phyloP scores from a whole-genome alignment of 2,888 invertebrate genomes.

The Galerucella pusilla region DNA sequence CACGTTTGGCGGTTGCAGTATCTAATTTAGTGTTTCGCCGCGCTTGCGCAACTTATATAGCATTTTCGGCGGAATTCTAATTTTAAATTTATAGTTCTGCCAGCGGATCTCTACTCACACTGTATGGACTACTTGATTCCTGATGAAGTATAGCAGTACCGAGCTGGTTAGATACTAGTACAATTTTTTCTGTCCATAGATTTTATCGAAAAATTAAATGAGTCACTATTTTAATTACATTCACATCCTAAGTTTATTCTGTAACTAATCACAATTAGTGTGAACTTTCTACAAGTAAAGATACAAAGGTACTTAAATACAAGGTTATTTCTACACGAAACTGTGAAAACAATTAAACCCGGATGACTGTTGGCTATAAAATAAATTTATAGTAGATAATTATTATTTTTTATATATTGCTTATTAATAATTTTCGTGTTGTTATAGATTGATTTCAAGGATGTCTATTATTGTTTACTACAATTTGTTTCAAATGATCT shows the following conservation, averaged over 20 bases:
- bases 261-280: neutral
- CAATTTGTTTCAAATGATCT: neutral
- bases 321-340: neutral
- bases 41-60: no score
- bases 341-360: neutral
- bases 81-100: no score
- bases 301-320: slow-evolving; percentile 1
- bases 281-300: neutral
- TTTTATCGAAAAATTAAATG: neutral
- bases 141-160: no score
- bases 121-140: no score
- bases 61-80: no score
- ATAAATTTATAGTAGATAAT: neutral
- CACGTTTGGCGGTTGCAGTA: no score
- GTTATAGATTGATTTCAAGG: neutral
- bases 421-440: neutral
- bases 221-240: neutral
- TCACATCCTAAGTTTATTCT: neutral
- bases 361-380: neutral
- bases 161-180: no score
- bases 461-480: neutral
- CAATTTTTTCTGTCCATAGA: neutral
- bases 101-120: no score
- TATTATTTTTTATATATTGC: neutral
- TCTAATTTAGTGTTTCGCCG: no score